Evolutionary conservation across 1,140 invertebrate genomes (phyloP).

Genomic region (Ooceraea biroi): DNA sequence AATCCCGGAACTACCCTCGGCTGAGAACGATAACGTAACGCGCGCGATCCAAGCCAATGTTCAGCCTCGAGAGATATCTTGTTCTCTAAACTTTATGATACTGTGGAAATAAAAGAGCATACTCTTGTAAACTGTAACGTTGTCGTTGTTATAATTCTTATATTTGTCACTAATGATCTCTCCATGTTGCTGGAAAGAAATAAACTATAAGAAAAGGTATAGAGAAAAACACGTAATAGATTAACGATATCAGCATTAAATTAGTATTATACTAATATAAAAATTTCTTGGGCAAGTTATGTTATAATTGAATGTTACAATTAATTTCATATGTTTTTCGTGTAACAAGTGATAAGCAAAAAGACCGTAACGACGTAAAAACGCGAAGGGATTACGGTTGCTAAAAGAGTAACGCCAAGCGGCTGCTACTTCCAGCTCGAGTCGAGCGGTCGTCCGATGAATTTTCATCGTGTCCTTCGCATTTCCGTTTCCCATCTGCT

Average conservation of each 20-base stretch:
- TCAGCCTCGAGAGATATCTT: background rate
- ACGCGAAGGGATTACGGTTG: background rate
- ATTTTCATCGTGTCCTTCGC: conserved; percentile 34
- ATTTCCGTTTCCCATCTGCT: conserved; percentile 19
- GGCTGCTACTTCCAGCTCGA: background rate
- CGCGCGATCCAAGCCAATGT: conserved; percentile 2
- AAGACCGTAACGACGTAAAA: background rate
- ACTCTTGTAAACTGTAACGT: background rate
- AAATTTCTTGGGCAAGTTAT: no score
- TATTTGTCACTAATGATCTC: background rate
- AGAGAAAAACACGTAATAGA: no score
- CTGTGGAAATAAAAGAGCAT: no score
- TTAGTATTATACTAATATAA: no score
- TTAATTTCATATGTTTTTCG: background rate
- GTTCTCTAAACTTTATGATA: background rate
- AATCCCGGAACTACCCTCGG: conserved; percentile 13
- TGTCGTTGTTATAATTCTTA: background rate
- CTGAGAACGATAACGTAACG: conserved; percentile 12
- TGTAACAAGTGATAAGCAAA: background rate
- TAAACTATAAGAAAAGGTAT: no score
- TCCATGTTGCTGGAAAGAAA: no score
- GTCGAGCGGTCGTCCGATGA: conserved; percentile 31
- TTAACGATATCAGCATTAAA: no score
- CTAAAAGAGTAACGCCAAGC: conserved; percentile 7
- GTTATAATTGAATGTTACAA: background rate